A percentile compares a stretch with the other conserved stretches of the same genome.
Conservation (phyloP, 2,888 invertebrate species). For the Lasius fuliginosus region DNA sequence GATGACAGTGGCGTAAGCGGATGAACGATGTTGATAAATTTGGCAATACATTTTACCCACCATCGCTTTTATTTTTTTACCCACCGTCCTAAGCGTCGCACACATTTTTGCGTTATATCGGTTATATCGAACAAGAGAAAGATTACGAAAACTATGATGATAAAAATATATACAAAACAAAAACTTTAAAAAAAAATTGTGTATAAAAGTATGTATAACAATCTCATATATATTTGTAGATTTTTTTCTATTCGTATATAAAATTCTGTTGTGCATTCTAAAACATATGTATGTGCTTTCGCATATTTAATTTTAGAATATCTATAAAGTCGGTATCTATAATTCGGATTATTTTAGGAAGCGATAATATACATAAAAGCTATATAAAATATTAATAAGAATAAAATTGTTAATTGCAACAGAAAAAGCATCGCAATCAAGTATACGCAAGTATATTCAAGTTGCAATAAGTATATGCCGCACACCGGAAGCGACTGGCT, state of each 20-base stretch:
- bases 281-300: background rate
- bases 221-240: background rate
- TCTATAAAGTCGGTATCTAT: background rate
- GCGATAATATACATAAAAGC: background rate
- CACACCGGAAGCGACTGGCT: slow-evolving; percentile 35
- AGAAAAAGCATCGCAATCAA: slow-evolving; percentile 11
- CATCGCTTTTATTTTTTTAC: background rate
- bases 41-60: background rate
- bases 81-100: background rate
- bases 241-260: background rate
- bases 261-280: background rate
- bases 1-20: slow-evolving; percentile 43
- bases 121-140: background rate
- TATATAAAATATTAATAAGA: slow-evolving; percentile 1
- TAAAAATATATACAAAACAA: background rate
- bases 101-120: no score
- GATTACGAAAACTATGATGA: background rate
- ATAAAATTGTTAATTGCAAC: slow-evolving; percentile 25
- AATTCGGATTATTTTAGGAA: background rate
- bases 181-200: background rate
- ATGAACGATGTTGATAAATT: slow-evolving; percentile 35
- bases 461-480: background rate
- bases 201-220: background rate
- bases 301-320: background rate
- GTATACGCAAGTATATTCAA: background rate